These are phyloP conservation scores for Cinclus mexicanus DNA, from an alignment of 2,113 vertebrate genomes.

Conservation along the genomic window DNA sequence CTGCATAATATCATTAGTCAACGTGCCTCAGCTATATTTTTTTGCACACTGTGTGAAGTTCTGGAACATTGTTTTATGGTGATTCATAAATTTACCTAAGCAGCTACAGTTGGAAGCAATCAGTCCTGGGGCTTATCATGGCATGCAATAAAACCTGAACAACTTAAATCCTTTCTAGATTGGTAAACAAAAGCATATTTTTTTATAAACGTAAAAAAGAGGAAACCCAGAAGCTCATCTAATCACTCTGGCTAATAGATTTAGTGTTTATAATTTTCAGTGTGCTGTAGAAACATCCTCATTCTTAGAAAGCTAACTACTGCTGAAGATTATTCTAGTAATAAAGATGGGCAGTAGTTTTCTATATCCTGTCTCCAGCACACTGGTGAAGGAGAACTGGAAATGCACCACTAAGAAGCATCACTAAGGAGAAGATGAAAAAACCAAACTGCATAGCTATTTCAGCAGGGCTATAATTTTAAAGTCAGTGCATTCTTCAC, in stretches of 20 bases:
- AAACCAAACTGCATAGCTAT: not conserved
- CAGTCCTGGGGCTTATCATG: not conserved
- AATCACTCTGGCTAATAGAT: not conserved
- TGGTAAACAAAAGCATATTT: not conserved
- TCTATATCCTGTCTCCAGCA: not conserved
- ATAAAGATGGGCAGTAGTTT: not conserved
- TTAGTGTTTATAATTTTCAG: not conserved
- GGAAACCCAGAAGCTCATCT: not conserved
- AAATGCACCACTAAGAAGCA: not conserved
- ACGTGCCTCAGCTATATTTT: not conserved
- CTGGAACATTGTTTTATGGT: not conserved
- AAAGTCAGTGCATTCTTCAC: not conserved
- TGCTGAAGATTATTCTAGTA: not conserved
- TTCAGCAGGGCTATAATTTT: not conserved
- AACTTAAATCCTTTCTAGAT: not conserved
- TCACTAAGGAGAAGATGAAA: not conserved
- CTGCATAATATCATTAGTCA: not conserved
- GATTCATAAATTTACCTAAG: not conserved
- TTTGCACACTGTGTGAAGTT: not conserved
- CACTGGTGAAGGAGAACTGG: not conserved
- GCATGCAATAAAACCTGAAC: not conserved
- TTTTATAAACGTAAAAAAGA: not conserved
- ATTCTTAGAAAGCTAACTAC: not conserved
- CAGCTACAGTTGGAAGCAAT: not conserved
- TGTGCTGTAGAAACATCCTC: not conserved